Conservation (phyloP, 1,140 invertebrate genomes). For the Lordiphosa mommai region DNA sequence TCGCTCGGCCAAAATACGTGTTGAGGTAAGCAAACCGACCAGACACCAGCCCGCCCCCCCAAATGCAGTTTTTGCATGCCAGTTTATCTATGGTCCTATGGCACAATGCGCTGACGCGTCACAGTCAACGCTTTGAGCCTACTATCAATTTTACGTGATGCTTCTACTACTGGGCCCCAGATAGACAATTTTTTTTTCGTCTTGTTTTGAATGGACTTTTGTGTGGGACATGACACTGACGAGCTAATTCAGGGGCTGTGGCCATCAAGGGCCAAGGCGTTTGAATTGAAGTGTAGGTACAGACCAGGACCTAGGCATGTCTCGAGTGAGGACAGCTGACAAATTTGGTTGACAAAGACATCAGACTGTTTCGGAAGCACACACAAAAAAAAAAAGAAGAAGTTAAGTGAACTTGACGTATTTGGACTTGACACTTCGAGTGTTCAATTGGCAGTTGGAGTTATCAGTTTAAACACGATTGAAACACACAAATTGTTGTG, state of each 20-base stretch:
- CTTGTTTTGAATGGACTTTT: slow-evolving; percentile 46
- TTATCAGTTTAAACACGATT: too few relatives aligned
- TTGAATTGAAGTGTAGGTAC: neutral
- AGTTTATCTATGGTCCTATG: slow-evolving; percentile 38
- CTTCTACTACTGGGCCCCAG: slow-evolving; percentile 8
- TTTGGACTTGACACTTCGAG: too few relatives aligned
- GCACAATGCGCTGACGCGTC: slow-evolving; percentile 44
- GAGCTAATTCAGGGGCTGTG: slow-evolving; percentile 51
- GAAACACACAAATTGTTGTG: too few relatives aligned
- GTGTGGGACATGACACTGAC: slow-evolving; percentile 58
- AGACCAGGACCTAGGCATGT: slow-evolving; percentile 1
- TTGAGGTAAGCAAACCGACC: slow-evolving; percentile 81
- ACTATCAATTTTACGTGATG: slow-evolving; percentile 67
- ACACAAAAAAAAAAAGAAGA: too few relatives aligned
- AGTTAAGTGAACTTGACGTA: too few relatives aligned
- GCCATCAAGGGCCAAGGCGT: slow-evolving; percentile 27
- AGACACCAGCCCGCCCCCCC: neutral
- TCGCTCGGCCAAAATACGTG: slow-evolving; percentile 83
- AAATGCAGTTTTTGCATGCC: slow-evolving; percentile 20
- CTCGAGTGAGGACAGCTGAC: slow-evolving; percentile 8
- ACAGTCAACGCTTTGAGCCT: slow-evolving; percentile 43
- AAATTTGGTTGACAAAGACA: slow-evolving; percentile 13
- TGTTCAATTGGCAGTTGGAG: too few relatives aligned
- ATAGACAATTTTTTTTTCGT: slow-evolving; percentile 16
- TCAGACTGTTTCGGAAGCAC: slow-evolving; percentile 7